Evolutionary conservation across 2,888 invertebrate species (phyloP), one percentile per base, ranked within the genome.

Genomic region (Arctia plantaginis): DNA sequence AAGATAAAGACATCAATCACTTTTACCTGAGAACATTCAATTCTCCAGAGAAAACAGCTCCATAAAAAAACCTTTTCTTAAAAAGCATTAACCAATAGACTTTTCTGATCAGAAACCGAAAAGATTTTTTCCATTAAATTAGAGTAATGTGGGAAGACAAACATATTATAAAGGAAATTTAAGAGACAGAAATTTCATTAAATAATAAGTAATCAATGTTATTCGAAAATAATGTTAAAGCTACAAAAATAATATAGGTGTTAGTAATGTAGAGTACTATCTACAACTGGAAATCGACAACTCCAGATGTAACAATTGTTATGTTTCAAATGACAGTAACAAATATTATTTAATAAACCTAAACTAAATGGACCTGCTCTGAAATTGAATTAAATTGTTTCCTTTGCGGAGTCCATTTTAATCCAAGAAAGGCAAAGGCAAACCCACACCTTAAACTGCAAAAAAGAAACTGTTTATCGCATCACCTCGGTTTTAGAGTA

Each of bases 1-100:
- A 87, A 89, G 86, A 89, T 89, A 88, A 89, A 90, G 87, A 88
- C 90, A 92, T 92, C 91, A 92, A 92, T 92, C 92, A 92, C 88
- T 90, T 85, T 87, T 89, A 90, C 90, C 90, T 90, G 89, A 87
- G 84, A 90, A 89, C 89, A 90, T 90, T 90, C 88, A 87, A 90
- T 87, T 91, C 91, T 86, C 90, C 69, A 83, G 87, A 86, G 90
- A 88, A 85, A 87, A 87, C 87, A 87, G 85, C 80, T 81, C 85
- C 82, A 86, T 88, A 87, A 86, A 87, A 86, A 85, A 81, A 79
- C 77, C 77, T 86, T 86, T 88, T 87, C 81, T 85, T 78, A 79
- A 81, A 85, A 84, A 86, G 73, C 85, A 85, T 87, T 86, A 87
- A 78, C 83, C 80, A 87, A 81, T 82, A 83, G 81, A 82, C 77